Evolutionary conservation across 2,797 vertebrate species (phyloP).

Genomic region (Sebastes taczanowskii): DNA sequence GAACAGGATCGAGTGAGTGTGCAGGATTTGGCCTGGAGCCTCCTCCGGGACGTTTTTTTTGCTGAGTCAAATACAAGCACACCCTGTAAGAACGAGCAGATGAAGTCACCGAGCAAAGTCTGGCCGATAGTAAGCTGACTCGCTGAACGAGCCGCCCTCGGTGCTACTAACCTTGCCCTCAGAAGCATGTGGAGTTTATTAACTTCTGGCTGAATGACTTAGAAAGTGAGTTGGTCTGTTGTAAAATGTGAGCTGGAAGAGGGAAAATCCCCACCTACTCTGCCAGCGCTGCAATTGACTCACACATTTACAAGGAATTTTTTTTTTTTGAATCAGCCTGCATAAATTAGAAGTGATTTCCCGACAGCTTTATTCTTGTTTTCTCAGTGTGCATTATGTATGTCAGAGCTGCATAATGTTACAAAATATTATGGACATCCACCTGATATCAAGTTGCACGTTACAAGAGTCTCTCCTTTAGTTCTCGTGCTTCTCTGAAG

Average conservation of each 20-base stretch:
- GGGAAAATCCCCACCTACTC: constrained; percentile 41
- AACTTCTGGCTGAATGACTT: constrained; percentile 19
- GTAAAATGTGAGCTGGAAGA: constrained; percentile 24
- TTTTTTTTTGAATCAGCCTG: background rate
- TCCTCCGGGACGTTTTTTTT: constrained; percentile 38
- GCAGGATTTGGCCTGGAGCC: constrained; percentile 27
- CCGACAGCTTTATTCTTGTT: no score
- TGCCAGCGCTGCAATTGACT: constrained; percentile 28
- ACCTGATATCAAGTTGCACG: background rate
- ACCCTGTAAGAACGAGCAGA: constrained; percentile 17
- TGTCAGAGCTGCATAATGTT: background rate
- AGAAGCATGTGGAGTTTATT: constrained; percentile 54
- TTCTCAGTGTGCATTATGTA: background rate
- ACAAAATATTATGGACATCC: background rate
- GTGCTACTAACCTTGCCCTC: constrained; percentile 29
- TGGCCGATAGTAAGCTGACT: constrained; percentile 31
- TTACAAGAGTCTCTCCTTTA: background rate
- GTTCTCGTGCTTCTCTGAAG: background rate
- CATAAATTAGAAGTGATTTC: background rate
- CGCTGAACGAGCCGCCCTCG: constrained; percentile 34
- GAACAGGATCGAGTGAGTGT: constrained; percentile 38
- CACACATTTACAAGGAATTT: constrained; percentile 32
- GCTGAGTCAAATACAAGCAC: constrained; percentile 62
- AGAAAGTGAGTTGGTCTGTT: constrained; percentile 14
- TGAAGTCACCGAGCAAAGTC: constrained; percentile 65